Base-by-base conservation (phyloP, 2,888 invertebrate species). In the Gonocerus acuteangulatus region DNA sequence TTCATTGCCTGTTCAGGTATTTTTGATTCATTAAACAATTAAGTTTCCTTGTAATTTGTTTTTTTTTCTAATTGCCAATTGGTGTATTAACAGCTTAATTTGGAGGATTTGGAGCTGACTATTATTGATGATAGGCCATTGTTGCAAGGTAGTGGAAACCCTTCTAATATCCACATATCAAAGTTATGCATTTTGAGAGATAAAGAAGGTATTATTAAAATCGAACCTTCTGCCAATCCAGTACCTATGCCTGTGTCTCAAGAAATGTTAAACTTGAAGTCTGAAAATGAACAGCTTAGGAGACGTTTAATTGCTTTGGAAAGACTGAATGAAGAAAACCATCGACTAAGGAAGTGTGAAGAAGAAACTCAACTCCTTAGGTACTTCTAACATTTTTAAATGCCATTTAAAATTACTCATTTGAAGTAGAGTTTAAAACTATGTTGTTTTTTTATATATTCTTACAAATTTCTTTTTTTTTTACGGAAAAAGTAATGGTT, bases 1-100 rank as follows among this genome's bases (percentile, higher is more conserved):
- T 60, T 87, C 91, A 0, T 82, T 93, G 75, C 92, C 93, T 2
- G 77, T 92, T 70, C 83, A 89, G 79, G 89, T 90, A 39, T 9
- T 39, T 3, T 9, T 9, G 13, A 39, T 13, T 39, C n/a, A n/a
- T 39, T n/a, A n/a, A 3, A 11, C 6, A 9, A 39, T 49, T 23
- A 9, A 27, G 3, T 19, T 49, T 49, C 21, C 13, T 11, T 21
- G n/a, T 49, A 27, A 9, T n/a, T 59, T 36, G 61, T 51, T 62
- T 27, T 42, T 58, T 63, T 52, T 48, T 49, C 57, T 61, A 48
- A 49, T 58, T 15, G 48, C 3, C 6, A 18, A 32, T 44, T 21
- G 65, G 64, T 23, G 61, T 62, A 59, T 69, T 70, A 75, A 9
- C 74, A 89, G 89, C 78, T 89, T 11, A 75, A 80, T 65, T 74